Conservation (phyloP, 2,797 vertebrate species). For the Triplophysa yarkandensis region DNA sequence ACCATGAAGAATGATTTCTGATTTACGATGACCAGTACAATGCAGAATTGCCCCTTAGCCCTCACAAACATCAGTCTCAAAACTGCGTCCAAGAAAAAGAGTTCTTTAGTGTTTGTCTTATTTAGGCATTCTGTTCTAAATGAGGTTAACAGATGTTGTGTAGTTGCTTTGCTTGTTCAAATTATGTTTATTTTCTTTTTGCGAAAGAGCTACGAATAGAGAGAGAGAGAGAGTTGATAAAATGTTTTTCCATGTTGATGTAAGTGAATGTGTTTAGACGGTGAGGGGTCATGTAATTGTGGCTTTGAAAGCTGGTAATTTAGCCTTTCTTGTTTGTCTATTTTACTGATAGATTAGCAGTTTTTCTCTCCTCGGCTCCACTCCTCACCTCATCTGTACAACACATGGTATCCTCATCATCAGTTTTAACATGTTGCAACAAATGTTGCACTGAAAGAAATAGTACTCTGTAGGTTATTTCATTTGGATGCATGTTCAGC, state of each 20-base stretch:
- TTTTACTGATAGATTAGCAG: conserved; percentile 28
- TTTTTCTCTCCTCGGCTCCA: background rate
- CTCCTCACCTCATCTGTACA: conserved; percentile 32
- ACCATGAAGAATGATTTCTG: background rate
- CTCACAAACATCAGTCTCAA: background rate
- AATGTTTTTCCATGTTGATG: conserved; percentile 9
- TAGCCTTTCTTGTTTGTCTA: conserved; percentile 26
- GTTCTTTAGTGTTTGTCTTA: background rate
- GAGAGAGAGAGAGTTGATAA: background rate
- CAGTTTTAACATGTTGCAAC: conserved; percentile 6
- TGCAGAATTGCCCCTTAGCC: background rate
- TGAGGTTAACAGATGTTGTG: conserved; percentile 37
- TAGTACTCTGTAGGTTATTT: no score
- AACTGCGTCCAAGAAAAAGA: conserved; percentile 13
- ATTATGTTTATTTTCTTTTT: conserved; percentile 27
- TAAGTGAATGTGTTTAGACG: conserved; percentile 8
- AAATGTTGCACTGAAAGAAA: no score
- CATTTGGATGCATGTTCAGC: no score
- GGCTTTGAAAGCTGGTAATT: conserved; percentile 21
- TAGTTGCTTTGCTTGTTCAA: conserved; percentile 15
- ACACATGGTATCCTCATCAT: conserved; percentile 30
- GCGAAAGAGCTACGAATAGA: background rate
- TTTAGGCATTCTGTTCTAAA: conserved; percentile 19
- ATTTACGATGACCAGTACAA: background rate
- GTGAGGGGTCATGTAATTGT: conserved; percentile 2